Base-by-base conservation (phyloP, 2,797 vertebrate genomes). In the Pteropus rufus region DNA sequence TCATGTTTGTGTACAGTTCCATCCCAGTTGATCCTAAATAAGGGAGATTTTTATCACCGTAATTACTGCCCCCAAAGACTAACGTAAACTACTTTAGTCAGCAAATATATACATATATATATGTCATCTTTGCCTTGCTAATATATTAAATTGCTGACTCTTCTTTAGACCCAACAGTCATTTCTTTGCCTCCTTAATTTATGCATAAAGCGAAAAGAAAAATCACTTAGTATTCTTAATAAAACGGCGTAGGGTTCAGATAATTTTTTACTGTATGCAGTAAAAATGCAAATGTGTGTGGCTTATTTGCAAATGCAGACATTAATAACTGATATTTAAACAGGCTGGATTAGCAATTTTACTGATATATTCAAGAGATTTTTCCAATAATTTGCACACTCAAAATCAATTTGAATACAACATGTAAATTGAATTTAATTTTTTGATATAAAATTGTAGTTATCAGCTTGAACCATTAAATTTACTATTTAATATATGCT, bases 401-500 rank as follows among this genome's bases (percentile, higher is more conserved):
- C 97, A 94, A 97, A 98, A 98, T 98, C 98, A 98, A 98, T 98
- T 99, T 98, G 96, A 98, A 98, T 98, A 97, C 95, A 97, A 98
- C 97, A 95, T 93, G 94, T 97, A 98, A 98, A 99, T 98, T 98
- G 98, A 98, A 98, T 98, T 98, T 98, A 98, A 98, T 97, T 98
- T 98, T 98, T 98, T 98, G 97, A 97, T 95, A 97, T 96, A 98
- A 98, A 98, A 98, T 98, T 89, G 94, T 98, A 97, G 98, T 98
- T 99, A 98, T 98, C 98, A 98, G 98, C 97, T 98, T 49, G 85
- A 98, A 98, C 98, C 98, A 98, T 98, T 98, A 98, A 97, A 98
- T 98, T 98, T 98, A 97, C 98, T 98, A 44, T 98, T 98, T 98
- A 98, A 98, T 98, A 98, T 98, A 98, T 98, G 96, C 98, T 99